A percentile compares a stretch with the other conserved stretches of the same genome.
These are phyloP conservation scores for Coregonus clupeaformis DNA, from an alignment of 2,113 vertebrate genomes.

Conservation along the genomic window DNA sequence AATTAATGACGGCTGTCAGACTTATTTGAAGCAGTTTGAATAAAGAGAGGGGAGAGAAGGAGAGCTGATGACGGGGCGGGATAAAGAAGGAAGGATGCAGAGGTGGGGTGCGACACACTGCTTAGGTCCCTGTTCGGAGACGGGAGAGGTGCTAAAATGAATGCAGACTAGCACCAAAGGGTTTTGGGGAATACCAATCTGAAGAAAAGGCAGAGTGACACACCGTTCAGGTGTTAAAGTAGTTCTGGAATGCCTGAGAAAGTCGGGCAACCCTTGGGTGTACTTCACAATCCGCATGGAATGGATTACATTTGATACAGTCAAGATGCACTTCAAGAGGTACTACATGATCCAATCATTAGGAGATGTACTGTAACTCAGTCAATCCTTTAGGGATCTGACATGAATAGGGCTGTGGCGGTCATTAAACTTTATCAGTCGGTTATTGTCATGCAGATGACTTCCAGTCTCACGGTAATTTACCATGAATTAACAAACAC, in stretches of 20 bases:
- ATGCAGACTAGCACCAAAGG: not conserved
- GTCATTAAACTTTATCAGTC: too few species aligned
- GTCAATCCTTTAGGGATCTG: too few species aligned
- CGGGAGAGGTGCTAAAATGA: not conserved
- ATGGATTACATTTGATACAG: not conserved
- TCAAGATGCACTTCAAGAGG: not conserved
- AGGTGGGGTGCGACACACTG: not conserved
- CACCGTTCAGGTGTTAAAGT: not conserved
- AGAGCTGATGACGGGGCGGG: not conserved
- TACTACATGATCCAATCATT: too few species aligned
- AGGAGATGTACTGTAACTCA: too few species aligned
- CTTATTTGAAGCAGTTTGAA: constrained; percentile 31
- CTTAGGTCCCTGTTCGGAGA: not conserved
- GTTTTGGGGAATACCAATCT: not conserved
- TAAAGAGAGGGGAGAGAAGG: constrained; percentile 2
- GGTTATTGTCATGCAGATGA: too few species aligned
- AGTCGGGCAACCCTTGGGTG: not conserved
- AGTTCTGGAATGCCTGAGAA: not conserved
- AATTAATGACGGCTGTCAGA: constrained; percentile 54
- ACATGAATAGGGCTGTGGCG: too few species aligned
- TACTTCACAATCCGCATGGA: not conserved
- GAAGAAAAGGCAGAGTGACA: not conserved
- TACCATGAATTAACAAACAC: too few species aligned
- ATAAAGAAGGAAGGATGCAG: constrained; percentile 2
- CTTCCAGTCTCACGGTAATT: too few species aligned